These are phyloP conservation scores for Heliconius hortense DNA, from an alignment of 2,888 invertebrate species.

Conservation along the genomic window DNA sequence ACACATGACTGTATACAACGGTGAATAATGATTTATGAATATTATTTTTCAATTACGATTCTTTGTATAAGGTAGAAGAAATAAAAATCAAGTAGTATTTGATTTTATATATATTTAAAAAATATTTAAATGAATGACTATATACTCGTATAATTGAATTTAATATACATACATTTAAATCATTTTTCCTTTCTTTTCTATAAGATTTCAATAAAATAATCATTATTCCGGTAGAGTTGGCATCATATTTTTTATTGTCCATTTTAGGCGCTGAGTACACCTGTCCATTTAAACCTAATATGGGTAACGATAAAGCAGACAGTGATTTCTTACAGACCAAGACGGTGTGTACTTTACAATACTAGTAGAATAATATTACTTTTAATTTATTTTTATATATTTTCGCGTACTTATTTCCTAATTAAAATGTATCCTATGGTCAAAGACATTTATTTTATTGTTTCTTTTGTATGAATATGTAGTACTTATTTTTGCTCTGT, in stretches of 20 bases:
- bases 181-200: neutral
- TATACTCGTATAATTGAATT: constrained; percentile 6
- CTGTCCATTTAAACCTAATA: constrained; percentile 69
- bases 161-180: neutral
- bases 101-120: neutral
- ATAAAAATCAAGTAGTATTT: neutral
- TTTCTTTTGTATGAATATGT: neutral
- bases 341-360: constrained; percentile 45
- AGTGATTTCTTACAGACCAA: constrained; percentile 76
- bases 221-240: constrained; percentile 8
- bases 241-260: constrained; percentile 30
- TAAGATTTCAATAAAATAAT: constrained; percentile 10
- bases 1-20: constrained; percentile 20
- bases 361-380: constrained; percentile 14
- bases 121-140: neutral
- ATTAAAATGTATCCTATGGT: no score
- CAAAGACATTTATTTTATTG: neutral
- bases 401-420: neutral
- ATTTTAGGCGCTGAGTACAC: constrained; percentile 55
- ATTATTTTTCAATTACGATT: neutral
- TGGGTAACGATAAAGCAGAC: constrained; percentile 62
- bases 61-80: neutral
- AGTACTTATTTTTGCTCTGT: neutral
- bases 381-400: neutral
- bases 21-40: constrained; percentile 25